Conservation (phyloP, 2,888 invertebrate species). For the Trichopoda pennipes region DNA sequence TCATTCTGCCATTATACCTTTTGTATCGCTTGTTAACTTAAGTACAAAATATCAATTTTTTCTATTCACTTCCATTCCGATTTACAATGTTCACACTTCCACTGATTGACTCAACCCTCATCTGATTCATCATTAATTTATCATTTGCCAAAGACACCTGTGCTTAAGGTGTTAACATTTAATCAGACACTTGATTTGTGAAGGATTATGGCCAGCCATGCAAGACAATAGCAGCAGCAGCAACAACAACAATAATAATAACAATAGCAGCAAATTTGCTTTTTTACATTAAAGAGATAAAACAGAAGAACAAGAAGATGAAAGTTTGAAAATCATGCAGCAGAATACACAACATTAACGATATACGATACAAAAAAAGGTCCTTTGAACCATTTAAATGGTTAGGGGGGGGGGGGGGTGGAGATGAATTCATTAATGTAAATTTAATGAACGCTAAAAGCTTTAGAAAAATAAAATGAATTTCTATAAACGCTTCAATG, state of each 20-base stretch:
- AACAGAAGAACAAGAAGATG: constrained; percentile 1
- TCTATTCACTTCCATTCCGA: constrained; percentile 10
- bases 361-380: constrained; percentile 8
- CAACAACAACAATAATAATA: background rate
- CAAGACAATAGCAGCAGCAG: constrained; percentile 3
- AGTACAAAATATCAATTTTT: constrained; percentile 7
- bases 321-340: constrained; percentile 42
- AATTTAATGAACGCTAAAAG: constrained; percentile 58
- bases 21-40: background rate
- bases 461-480: constrained; percentile 7
- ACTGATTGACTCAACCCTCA: constrained; percentile 18
- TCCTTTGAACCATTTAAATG: constrained; percentile 27
- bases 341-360: constrained; percentile 35
- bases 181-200: constrained; percentile 67
- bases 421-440: constrained; percentile 32
- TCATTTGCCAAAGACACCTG: constrained; percentile 65
- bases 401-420: too few relatives aligned
- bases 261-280: constrained; percentile 11
- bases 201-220: constrained; percentile 64
- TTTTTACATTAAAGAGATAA: constrained; percentile 23
- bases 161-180: constrained; percentile 64
- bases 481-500: background rate
- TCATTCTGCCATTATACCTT: background rate
- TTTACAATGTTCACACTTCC: background rate
- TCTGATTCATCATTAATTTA: constrained; percentile 66